Evolutionary conservation across 2,113 vertebrate species (phyloP), one percentile per base, ranked within the genome.

Genomic region (Leptodactylus fuscus): DNA sequence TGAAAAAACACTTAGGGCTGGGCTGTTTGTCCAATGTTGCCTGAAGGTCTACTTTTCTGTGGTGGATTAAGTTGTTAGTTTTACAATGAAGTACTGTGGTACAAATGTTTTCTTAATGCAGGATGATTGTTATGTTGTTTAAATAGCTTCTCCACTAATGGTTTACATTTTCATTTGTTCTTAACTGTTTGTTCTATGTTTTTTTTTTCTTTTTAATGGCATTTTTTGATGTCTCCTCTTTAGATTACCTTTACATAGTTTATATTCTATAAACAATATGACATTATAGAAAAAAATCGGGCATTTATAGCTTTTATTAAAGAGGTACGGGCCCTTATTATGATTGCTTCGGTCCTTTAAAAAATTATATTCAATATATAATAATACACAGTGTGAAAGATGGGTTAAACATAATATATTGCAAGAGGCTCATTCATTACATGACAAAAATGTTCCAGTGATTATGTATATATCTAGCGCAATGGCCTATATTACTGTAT

Each of bases 41-140:
- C 89, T 87, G 75, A 88, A 77, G 89, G 89, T 89, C 81, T 89
- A 81, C 81, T 51, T 87, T 87, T 90, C 89, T 90, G 88, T 89
- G 87, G 89, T 87, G 87, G 74, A 88, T 91, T 90, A 91, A 24
- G 81, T 87, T 81, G 79, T 87, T 85, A 73, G 81, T 88, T 88
- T 90, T 87, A 80, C 89, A 91, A 87, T 80, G 22, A 38, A 44
- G 85, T 34, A 81, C 76, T 85, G 91, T 88, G 86, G 81, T 88
- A 53, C 83, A 87, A 88, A 76, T 87, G 87, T 76, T 84, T 71
- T 46, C 11, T 84, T 87, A 41, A 85, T 88, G 88, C 89, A 83
- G 29, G 73, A 58, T 84, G 90, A 89, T 81, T 51, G 81, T 76
- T 36, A 60, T 29, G 29, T 74, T 89, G 92, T 90, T 87, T 81